These are phyloP conservation scores for Tenthredo notha DNA, from an alignment of 2,888 invertebrate genomes.

Conservation along the genomic window DNA sequence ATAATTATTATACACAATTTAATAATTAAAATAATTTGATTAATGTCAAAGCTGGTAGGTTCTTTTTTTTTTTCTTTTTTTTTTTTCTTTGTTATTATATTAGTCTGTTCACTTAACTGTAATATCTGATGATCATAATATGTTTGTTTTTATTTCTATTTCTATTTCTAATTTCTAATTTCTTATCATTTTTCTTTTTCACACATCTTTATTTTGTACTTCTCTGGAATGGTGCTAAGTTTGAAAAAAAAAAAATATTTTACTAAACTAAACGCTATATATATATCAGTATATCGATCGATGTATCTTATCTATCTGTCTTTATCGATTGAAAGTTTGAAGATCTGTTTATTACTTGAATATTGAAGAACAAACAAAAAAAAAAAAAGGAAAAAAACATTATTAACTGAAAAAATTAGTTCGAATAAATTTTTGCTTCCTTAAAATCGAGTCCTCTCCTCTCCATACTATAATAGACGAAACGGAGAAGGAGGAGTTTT, in stretches of 20 bases:
- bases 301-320: neutral
- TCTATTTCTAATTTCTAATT: conserved; percentile 57
- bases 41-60: conserved; percentile 55
- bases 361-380: conserved; percentile 20
- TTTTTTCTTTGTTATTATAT: conserved; percentile 12
- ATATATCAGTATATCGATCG: neutral
- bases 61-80: conserved; percentile 48
- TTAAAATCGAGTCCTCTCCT: conserved; percentile 57
- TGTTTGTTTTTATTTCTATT: conserved; percentile 46
- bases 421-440: conserved; percentile 56
- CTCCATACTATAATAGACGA: conserved; percentile 50
- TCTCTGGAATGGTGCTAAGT: conserved; percentile 70
- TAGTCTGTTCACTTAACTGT: conserved; percentile 59
- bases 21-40: conserved; percentile 52
- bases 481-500: conserved; percentile 60
- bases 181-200: conserved; percentile 59
- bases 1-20: conserved; percentile 28
- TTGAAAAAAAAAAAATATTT: neutral
- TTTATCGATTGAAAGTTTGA: neutral
- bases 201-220: conserved; percentile 66
- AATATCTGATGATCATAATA: conserved; percentile 55
- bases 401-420: conserved; percentile 25
- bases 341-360: conserved; percentile 43
- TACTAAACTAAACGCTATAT: neutral
- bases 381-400: conserved; percentile 36